Percentiles rank a stretch among this genome's conserved stretches.
Evolutionary conservation across 2,797 vertebrate species (phyloP).

Genomic region (Molossus molossus): DNA sequence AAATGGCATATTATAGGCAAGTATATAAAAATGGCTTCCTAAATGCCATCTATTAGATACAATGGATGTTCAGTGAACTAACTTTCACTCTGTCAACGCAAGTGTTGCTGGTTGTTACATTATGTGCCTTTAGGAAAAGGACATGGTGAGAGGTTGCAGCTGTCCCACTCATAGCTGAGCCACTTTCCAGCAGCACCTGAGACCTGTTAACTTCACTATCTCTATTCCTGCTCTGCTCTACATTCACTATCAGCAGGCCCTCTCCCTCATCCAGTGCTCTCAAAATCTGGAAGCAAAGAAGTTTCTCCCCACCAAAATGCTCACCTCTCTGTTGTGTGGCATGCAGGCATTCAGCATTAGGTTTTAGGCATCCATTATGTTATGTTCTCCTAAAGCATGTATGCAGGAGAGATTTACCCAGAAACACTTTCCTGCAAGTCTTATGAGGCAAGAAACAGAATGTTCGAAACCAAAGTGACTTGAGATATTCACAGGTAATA

Average conservation of each 20-base stretch:
- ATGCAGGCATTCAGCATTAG: background rate
- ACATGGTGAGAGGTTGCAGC: background rate
- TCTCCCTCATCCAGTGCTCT: background rate
- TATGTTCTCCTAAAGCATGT: background rate
- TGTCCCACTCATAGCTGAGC: background rate
- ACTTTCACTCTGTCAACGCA: background rate
- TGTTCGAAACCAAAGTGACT: slow-evolving; percentile 30
- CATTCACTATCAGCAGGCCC: background rate
- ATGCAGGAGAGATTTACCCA: background rate
- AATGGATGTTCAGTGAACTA: background rate
- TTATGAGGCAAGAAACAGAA: slow-evolving; percentile 29
- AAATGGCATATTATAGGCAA: background rate
- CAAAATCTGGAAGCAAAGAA: background rate
- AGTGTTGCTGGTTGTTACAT: background rate
- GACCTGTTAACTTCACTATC: background rate
- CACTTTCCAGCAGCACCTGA: background rate
- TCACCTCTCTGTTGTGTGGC: background rate
- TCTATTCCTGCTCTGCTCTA: background rate
- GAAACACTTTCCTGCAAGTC: background rate
- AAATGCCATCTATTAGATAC: background rate
- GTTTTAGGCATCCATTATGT: background rate
- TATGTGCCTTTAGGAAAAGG: background rate
- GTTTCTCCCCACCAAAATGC: background rate
- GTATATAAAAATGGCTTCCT: background rate
- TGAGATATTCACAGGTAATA: slow-evolving; percentile 6